Evolutionary conservation across 2,797 vertebrate genomes (phyloP), one percentile per base, ranked within the genome.

Genomic region (Cynodonichthys magdalenae): DNA sequence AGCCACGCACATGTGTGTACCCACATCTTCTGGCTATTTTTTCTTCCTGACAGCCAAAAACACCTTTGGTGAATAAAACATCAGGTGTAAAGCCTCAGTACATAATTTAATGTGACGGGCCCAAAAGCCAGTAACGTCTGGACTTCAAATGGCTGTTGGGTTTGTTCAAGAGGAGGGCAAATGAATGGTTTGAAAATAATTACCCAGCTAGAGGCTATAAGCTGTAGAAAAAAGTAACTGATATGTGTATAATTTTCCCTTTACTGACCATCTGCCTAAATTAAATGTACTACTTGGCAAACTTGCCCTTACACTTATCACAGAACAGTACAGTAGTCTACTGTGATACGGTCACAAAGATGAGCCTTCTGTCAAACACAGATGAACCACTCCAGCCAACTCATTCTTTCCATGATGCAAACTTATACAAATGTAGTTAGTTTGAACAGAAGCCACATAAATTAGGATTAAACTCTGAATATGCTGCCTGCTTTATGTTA

Each of bases 21-120:
- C 53, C 49, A 47, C 52, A 48, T 69, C 66, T 70, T 48, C 19
- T 3, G 18, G 48, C 48, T 62, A 44, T 57, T 82, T 75, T 53
- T 79, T 75, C 64, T 80, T 49, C 67, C 70, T 85, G 84, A 86
- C 83, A 85, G 75, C 73, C 73, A 75, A 83, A 83, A 82, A 87
- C 86, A 89, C 81, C 82, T 86, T 75, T 66, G 51, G 46, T 87
- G 86, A 89, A 90, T 89, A 89, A 89, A 89, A 85, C 79, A 89
- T 87, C 39, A 64, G 36, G 39, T 72, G 15, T 77, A 79, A 82
- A 70, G 46, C 69, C 63, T 65, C 11, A 1, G 59, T 34, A 53
- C 57, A 63, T 87, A 82, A 89, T 77, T 57, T 15, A 52, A 69
- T 44, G 54, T 86, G 86, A 90, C 63, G 46, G 74, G 69, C 53